Base-by-base conservation (phyloP, 2,888 invertebrate genomes). In the Patella ulyssiponensis region DNA sequence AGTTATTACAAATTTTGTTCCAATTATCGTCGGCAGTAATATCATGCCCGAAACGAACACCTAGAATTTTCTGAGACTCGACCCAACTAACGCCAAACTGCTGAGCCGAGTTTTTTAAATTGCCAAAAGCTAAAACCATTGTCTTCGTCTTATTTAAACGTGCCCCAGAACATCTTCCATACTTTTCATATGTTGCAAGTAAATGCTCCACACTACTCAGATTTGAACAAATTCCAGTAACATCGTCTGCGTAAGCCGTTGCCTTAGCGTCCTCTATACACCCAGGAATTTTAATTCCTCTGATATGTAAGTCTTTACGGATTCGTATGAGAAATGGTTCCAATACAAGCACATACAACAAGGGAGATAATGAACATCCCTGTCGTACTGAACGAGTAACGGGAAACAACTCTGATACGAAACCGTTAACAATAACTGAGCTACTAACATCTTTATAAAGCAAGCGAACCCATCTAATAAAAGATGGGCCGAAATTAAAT, bases 121-220 rank as follows among this genome's bases (percentile, higher is more conserved):
- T 17, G 58, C 58, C 58, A 58, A 58, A 58, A 58, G 14, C 20
- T 20, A 58, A 20, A 58, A 58, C 58, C 17, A 9, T 58, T 20
- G 64, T 20, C 20, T 20, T 64, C 64, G 20, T 51, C 69, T 58
- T 72, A 53, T 78, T 78, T 5, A 78, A 52, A 54, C 51, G 58
- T 11, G 78, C 69, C 5, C 78, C 73, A 3, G 78, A 75, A 7
- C 69, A 72, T 17, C 17, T 15, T 17, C 56, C 56, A n/a, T 56
- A 56, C 56, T n/a, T 15, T 56, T 56, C 17, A 56, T 56, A 56
- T 17, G n/a, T n/a, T n/a, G 15, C 15, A 17, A 56, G 56, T n/a
- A 56, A 17, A 17, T n/a, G 56, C 15, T 17, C 56, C 15, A 56
- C 56, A 56, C 54, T 54, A 54, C 54, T 12, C 9, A 54, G 11